Evolutionary conservation across 2,797 vertebrate genomes (phyloP), one percentile per base, ranked within the genome.

Genomic region (Argya squamiceps): DNA sequence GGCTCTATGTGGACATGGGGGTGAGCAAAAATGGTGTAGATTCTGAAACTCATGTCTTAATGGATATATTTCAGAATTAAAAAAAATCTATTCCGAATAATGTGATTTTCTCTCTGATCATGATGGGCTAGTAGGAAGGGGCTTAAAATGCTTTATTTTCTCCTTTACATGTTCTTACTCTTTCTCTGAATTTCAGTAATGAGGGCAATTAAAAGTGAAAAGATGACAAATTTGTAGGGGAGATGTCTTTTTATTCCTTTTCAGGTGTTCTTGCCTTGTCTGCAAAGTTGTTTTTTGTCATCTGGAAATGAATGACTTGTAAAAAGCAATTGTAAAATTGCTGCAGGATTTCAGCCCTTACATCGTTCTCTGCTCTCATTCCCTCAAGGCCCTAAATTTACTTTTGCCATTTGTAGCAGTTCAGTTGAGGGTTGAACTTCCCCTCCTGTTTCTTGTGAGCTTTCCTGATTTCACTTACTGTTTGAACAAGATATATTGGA

Each of bases 381-480:
- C 71, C 47, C 52, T 77, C 50, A 78, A 93, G 85, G 59, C 75
- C 49, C 43, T 91, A 74, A 93, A 95, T 90, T 95, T 86, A 68
- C 78, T 96, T 94, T 81, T 89, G 52, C 83, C n/a, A 15, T 95
- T 74, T 76, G 50, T 55, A 52, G 52, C 88, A 73, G 77, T 83
- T 97, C 95, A 91, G 56, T 68, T 83, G 41, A 94, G 93, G 68
- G 79, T 74, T 95, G 91, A 94, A 88, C 83, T 93, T 95, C 74
- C 71, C 63, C 44, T 86, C 47, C 50, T 84, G 73, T 36, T 91
- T 79, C 74, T 95, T 53, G 16, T 91, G 85, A 93, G 52, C 41
- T 93, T 78, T 95, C 79, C 94, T 53, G 67, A 68, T 88, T 88
- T 94, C 69, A 76, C 53, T 95, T 86, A 69, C 58, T 2, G 2